These are phyloP conservation scores for Bradypodion pumilum DNA, from an alignment of 2,797 vertebrate species.

Conservation along the genomic window DNA sequence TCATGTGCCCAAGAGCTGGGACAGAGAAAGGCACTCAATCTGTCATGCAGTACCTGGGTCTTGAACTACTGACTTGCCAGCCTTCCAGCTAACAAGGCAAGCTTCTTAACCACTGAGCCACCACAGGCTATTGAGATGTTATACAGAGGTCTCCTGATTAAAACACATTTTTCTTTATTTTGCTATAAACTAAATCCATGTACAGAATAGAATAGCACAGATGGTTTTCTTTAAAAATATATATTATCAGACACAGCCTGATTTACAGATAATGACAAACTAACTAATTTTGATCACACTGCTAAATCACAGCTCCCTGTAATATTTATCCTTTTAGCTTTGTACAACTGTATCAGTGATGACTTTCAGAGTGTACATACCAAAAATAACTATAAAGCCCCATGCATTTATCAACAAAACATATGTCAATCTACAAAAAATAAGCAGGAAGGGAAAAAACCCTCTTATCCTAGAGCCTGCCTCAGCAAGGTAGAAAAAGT, in stretches of 20 bases:
- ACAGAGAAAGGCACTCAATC: too few species aligned
- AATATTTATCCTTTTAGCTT: constrained; percentile 33
- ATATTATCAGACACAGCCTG: not conserved
- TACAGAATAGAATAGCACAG: not conserved
- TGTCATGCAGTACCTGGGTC: too few species aligned
- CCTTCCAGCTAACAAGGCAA: too few species aligned
- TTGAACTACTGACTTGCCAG: too few species aligned
- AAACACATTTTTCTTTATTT: not conserved
- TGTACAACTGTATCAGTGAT: constrained; percentile 13
- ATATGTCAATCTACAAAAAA: constrained; percentile 10
- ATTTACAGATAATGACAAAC: not conserved
- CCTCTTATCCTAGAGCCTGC: not conserved
- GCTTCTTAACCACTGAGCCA: too few species aligned
- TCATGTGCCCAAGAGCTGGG: too few species aligned
- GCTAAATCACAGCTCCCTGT: constrained; percentile 7
- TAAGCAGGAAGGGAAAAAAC: not conserved
- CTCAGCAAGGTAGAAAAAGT: not conserved
- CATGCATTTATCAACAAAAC: constrained; percentile 28
- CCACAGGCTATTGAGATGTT: too few species aligned
- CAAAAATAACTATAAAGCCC: constrained; percentile 28
- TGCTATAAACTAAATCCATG: not conserved
- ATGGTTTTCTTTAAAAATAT: not conserved
- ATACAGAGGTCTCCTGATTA: not conserved
- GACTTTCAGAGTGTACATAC: constrained; percentile 18
- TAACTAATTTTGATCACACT: constrained; percentile 33